Base-by-base conservation (phyloP, 2,113 vertebrate genomes). In the Heliornis fulica region DNA sequence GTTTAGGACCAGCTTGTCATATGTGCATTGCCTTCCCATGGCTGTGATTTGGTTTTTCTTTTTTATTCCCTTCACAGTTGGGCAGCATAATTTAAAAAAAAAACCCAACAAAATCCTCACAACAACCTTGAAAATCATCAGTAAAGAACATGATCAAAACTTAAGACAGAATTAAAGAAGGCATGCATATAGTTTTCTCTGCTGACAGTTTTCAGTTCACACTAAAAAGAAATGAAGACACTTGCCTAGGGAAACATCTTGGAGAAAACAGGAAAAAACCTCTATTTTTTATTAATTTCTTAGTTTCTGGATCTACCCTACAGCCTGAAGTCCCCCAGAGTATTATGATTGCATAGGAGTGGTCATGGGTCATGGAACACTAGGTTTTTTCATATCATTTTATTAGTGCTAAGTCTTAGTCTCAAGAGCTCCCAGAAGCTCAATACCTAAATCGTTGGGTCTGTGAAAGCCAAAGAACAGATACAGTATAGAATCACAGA, bases 21-120 rank as follows among this genome's bases (percentile, higher is more conserved):
- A 40, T 16, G 34, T 2, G 1, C 22, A 31, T 13, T 41, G 56
- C 31, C 45, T 61, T 21, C 29, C 48, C 41, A 26, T 32, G 79
- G 63, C 68, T 71, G 83, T 46, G 14, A 65, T 74, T 28, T 61
- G n/a, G 56, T 70, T 40, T 63, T 69, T 80, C 22, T 86, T 32
- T 97, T 80, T 87, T 96, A n/a, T 77, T 74, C 57, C 13, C 51
- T 96, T 90, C 78, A 76, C 83, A 94, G 72, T 7, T 57, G 83
- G 43, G 86, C 64, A 56, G 26, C 40, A 21, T 69, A 5, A 23
- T 85, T 86, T 81, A 19, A 78, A 94, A 48, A 56, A 89, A 25
- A 32, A 61, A 32, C 46, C 46, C 29, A 84, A 70, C 20, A 69
- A 89, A 57, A 75, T 50, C 51, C 57, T 70, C 43, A 40, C 45